These are phyloP conservation scores for Regulus satrapa DNA, from an alignment of 2,113 vertebrate genomes.

Conservation along the genomic window DNA sequence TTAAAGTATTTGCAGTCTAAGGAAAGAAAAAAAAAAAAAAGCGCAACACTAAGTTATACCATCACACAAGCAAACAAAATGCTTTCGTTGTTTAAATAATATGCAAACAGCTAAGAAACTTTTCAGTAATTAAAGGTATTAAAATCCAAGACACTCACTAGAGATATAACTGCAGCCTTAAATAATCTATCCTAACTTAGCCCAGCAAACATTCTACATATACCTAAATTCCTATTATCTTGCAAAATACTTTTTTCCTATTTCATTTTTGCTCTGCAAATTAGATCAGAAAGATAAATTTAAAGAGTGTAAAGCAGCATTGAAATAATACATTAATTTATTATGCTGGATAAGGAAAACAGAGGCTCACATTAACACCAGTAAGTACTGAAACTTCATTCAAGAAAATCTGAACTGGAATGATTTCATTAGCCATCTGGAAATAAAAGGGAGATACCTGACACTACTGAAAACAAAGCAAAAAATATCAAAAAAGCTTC, in stretches of 20 bases:
- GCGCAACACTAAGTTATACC: not conserved
- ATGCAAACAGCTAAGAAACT: not conserved
- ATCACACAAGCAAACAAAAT: not conserved
- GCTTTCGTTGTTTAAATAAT: not conserved
- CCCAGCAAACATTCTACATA: not conserved
- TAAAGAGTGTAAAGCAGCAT: not conserved
- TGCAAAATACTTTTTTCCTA: not conserved
- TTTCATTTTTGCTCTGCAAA: not conserved
- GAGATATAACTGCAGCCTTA: not conserved
- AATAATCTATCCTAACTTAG: not conserved
- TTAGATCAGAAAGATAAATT: not conserved
- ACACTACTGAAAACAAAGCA: not conserved
- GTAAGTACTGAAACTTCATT: not conserved
- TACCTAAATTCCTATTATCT: not conserved
- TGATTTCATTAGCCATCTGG: not conserved
- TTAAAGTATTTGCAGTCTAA: conserved; percentile 75
- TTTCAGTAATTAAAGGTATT: not conserved
- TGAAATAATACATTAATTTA: not conserved
- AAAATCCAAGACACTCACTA: not conserved
- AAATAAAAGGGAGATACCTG: not conserved
- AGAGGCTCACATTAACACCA: not conserved
- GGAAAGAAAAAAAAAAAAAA: not conserved
- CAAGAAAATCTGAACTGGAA: not conserved
- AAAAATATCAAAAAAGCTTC: not conserved
- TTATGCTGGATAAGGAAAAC: not conserved